phyloP scores from a whole-genome alignment of 2,797 vertebrate species.

The Ptychadena robeensis region DNA sequence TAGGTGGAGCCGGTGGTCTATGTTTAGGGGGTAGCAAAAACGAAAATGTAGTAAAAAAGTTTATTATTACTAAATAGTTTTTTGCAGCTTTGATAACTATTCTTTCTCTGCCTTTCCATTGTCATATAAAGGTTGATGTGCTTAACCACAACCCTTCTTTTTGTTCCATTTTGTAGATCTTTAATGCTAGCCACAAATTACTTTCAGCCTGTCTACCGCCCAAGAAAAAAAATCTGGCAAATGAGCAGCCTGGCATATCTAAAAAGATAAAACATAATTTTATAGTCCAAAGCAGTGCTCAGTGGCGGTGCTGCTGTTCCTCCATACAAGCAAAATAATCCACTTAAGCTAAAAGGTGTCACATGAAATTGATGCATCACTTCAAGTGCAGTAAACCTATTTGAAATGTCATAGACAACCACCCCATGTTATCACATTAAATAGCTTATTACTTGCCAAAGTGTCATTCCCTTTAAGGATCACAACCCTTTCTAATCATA shows the following conservation, averaged over 20 bases:
- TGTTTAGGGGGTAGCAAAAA: too few relatives aligned
- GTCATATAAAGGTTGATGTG: too few relatives aligned
- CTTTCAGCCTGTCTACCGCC: too few relatives aligned
- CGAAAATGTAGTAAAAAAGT: too few relatives aligned
- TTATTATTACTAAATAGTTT: too few relatives aligned
- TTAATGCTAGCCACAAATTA: too few relatives aligned
- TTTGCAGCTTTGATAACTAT: too few relatives aligned
- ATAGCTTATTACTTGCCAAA: constrained; percentile 33
- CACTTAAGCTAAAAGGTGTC: constrained; percentile 36
- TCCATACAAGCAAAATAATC: constrained; percentile 23
- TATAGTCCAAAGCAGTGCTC: background rate
- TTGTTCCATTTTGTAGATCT: background rate
- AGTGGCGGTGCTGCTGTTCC: constrained; percentile 14
- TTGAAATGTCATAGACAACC: constrained; percentile 28
- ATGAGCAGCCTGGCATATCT: background rate
- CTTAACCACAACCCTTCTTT: too few relatives aligned
- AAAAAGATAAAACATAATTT: background rate
- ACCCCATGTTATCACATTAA: constrained; percentile 29
- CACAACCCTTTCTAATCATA: constrained; percentile 9
- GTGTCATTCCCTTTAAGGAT: constrained; percentile 24
- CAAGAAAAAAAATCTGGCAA: too few relatives aligned
- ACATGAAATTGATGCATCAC: constrained; percentile 33
- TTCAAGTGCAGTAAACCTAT: constrained; percentile 39
- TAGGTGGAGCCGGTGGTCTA: too few relatives aligned
- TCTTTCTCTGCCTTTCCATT: too few relatives aligned